Evolutionary conservation across 2,113 vertebrate species (phyloP), one percentile per base, ranked within the genome.

Genomic region (Bos javanicus): DNA sequence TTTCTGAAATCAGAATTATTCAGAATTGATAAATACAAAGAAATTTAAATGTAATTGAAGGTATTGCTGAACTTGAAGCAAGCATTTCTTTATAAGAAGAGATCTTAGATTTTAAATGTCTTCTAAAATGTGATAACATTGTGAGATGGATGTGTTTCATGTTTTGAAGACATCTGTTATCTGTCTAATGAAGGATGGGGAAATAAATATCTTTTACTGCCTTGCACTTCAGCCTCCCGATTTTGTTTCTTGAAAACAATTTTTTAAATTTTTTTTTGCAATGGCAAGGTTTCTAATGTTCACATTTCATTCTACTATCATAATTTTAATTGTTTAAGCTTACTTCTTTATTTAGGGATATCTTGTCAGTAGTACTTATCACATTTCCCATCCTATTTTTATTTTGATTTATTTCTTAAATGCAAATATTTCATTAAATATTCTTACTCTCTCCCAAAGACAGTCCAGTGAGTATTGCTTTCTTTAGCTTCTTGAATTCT

Each of bases 61-160:
- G 6, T 81, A 54, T 59, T 81, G 57, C 21, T 88, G 74, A 91
- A 88, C 52, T 85, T 33, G n/a, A 87, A 92, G 62, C 54, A 46
- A 39, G 59, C 50, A 15, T 90, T 84, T 81, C 28, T 78, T 76
- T 86, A 80, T 7, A 56, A 74, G 71, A n/a, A 80, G 12, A 84
- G 74, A 39, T 57, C 60, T 46, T 95, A 54, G 21, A 52, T 81
- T 91, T 97, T 87, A 59, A 62, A 43, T 80, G 62, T 94, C 83
- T 85, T 87, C 17, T 80, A 64, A 88, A 82, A 74, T 89, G 60
- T 50, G 67, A 30, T 90, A 67, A 71, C 59, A 71, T 95, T 84
- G 46, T 85, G n/a, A 91, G 48, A 92, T 85, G 92, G 85, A 92
- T 84, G 25, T 57, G 86, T 95, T 97, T 96, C 93, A 95, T 87